Conservation (phyloP, 92 coral and sea anemone genomes). For the Diadumene lineata region DNA sequence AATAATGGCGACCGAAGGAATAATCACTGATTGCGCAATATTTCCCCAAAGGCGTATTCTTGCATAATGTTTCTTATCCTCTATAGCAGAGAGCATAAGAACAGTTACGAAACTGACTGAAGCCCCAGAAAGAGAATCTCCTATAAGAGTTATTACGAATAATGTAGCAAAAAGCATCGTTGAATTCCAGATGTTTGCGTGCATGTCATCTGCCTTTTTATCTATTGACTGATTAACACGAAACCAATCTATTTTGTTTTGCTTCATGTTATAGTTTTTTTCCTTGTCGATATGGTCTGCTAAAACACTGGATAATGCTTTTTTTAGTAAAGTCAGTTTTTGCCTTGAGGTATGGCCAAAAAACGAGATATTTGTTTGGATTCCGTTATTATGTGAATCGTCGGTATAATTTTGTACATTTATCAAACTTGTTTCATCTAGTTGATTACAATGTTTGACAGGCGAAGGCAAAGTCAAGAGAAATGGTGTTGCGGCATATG, state of each 20-base stretch:
- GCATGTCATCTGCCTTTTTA: neutral
- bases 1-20: neutral
- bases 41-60: neutral
- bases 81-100: neutral
- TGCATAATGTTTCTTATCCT: neutral
- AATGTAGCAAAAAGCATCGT: neutral
- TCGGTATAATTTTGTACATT: too few species aligned
- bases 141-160: neutral
- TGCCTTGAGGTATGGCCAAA: neutral
- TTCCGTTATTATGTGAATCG: too few species aligned
- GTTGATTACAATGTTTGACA: neutral
- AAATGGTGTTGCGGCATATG: neutral
- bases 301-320: neutral
- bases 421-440: too few species aligned
- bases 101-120: neutral
- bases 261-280: neutral
- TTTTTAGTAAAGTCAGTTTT: neutral
- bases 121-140: constrained; percentile 8
- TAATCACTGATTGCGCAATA: neutral
- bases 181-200: too few species aligned
- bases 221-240: neutral
- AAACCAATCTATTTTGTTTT: neutral
- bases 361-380: too few species aligned
- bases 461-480: constrained; percentile 14
- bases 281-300: neutral